Evolutionary conservation across 2,113 vertebrate species (phyloP), one percentile per base, ranked within the genome.

Genomic region (Barbus barbus): DNA sequence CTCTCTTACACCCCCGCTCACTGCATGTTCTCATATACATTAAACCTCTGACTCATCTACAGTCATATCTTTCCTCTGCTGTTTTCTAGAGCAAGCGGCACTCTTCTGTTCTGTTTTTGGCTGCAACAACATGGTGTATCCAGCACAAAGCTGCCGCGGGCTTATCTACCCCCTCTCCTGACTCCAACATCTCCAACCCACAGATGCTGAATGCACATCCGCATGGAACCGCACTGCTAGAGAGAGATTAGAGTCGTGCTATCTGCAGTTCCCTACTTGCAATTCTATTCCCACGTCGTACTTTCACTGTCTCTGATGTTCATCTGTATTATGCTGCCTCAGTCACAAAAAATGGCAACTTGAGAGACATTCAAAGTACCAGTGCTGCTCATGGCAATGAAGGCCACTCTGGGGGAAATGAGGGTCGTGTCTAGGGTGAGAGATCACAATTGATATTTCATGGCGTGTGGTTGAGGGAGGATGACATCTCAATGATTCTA

Each of bases 401-500:
- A 44, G 9, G 41, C 9, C 41, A 44, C 41, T 44, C 41, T 3
- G 12, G 11, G 41, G 41, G 11, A 44, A 44, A 44, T 44, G 41
- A 44, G 41, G 41, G 41, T 44, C 41, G 11, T 44, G n/a, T n/a
- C n/a, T n/a, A 38, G 36, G 5, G 36, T 38, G 36, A 38, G 36
- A 38, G 36, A 38, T 38, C 36, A 1, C 36, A 38, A 38, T 7
- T 56, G 53, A 56, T n/a, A 22, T 58, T 58, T 58, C 8, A 58
- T 58, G 53, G 22, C 0, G 3, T n/a, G 53, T 58, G 53, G 18
- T 8, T 22, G 53, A 56, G 7, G 20, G 53, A 56, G 53, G 3
- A 75, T 76, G 82, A 56, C 82, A 83, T 58, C 22, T 5, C 14
- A 56, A 58, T 72, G 69, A 73, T 8, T 56, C 22, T n/a, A 58